phyloP scores from a whole-genome alignment of 2,113 vertebrate genomes.

The Egretta garzetta region DNA sequence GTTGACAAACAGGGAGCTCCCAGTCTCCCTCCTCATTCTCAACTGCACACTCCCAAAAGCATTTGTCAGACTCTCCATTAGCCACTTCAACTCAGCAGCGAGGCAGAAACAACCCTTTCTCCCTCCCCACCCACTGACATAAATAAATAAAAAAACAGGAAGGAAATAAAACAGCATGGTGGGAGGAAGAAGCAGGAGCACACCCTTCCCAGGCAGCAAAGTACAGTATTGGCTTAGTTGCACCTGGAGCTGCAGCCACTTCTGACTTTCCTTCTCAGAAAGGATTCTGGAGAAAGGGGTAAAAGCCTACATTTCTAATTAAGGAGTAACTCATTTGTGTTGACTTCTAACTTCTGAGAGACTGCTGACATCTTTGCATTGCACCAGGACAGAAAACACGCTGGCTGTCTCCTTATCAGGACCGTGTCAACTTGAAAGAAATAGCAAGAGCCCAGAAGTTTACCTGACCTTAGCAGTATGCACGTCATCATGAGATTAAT shows the following conservation, averaged over 20 bases:
- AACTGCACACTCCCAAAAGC: conserved; percentile 21
- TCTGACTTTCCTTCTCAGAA: not conserved
- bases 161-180: not conserved
- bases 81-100: not conserved
- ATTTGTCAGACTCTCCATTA: conserved; percentile 31
- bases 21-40: conserved; percentile 4
- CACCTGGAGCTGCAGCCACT: not conserved
- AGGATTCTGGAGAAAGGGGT: not conserved
- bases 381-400: not conserved
- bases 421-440: not conserved
- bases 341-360: not conserved
- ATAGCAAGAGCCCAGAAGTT: not conserved
- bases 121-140: not conserved
- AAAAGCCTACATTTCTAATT: not conserved
- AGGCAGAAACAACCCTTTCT: conserved; percentile 22
- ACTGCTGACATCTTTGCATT: not conserved
- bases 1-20: conserved; percentile 55
- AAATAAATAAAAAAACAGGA: not conserved
- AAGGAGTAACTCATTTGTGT: not conserved
- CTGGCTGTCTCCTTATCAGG: not conserved
- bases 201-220: not conserved
- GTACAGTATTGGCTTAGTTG: not conserved
- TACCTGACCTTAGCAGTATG: not conserved
- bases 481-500: not conserved
- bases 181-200: not conserved